A percentile compares a stretch with the other conserved stretches of the same genome.
phyloP scores from a whole-genome alignment of 2,113 vertebrate species.

The Nestor notabilis region DNA sequence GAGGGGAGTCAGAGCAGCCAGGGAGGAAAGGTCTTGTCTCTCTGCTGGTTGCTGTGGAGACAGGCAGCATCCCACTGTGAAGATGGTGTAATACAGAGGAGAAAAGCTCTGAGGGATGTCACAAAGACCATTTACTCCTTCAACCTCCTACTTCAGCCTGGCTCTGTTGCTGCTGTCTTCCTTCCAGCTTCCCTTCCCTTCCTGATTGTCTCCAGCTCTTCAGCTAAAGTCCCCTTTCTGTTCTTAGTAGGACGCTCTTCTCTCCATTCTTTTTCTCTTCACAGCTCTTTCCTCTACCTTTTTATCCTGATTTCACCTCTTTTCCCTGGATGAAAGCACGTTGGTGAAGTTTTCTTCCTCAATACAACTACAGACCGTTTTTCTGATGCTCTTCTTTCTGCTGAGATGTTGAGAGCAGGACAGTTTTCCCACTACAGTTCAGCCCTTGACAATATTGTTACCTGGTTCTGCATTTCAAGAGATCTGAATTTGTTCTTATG shows the following conservation, averaged over 20 bases:
- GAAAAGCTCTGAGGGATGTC: not conserved
- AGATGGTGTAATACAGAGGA: not conserved
- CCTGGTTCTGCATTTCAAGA: not conserved
- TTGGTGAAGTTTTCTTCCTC: not conserved
- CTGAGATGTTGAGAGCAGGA: not conserved
- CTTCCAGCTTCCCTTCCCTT: not conserved
- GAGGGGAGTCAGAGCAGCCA: not conserved
- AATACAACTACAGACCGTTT: not conserved
- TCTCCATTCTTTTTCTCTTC: not conserved
- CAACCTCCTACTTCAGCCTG: not conserved
- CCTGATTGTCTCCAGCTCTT: not conserved
- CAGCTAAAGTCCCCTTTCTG: not conserved
- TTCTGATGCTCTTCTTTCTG: not conserved
- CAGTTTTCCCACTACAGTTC: not conserved
- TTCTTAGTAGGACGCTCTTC: not conserved
- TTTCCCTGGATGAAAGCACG: not conserved
- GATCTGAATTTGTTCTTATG: not conserved
- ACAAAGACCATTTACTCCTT: not conserved
- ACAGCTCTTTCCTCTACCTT: not conserved
- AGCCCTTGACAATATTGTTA: not conserved
- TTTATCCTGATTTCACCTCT: not conserved
- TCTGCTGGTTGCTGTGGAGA: not conserved
- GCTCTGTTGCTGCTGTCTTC: not conserved
- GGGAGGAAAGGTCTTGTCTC: not conserved
- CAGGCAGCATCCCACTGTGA: not conserved